Percentiles rank a stretch among this genome's conserved stretches.
Conservation (phyloP, 2,797 vertebrate species). For the Coregonus suidteri region DNA sequence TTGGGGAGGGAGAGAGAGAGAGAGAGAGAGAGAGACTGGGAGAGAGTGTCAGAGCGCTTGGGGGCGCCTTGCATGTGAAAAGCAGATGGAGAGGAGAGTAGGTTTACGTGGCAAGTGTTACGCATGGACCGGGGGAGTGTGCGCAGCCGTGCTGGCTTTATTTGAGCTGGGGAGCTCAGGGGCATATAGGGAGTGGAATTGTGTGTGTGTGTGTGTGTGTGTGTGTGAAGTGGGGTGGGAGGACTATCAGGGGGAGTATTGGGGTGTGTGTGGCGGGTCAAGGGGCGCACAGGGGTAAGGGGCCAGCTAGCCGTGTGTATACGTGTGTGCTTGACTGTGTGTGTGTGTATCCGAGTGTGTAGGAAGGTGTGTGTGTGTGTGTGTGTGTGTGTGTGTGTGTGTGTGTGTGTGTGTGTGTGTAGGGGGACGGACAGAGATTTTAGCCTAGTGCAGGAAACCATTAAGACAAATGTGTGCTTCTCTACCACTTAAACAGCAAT, state of each 20-base stretch:
- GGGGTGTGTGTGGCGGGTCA: neutral
- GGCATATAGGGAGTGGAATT: slow-evolving; percentile 40
- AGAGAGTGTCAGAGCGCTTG: slow-evolving; percentile 49
- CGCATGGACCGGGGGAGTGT: slow-evolving; percentile 61
- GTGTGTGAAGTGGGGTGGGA: neutral
- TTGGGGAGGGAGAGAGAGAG: slow-evolving; percentile 5
- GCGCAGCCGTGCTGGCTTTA: slow-evolving; percentile 62
- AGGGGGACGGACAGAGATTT: slow-evolving; percentile 35
- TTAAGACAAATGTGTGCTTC: slow-evolving; percentile 52
- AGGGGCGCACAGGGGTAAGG: slow-evolving; percentile 39
- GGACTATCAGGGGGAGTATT: neutral
- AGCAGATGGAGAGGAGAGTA: slow-evolving; percentile 80
- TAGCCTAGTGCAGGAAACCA: slow-evolving; percentile 59
- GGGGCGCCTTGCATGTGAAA: slow-evolving; percentile 78
- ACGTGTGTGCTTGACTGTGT: neutral
- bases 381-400: too few species aligned
- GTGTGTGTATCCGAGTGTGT: too few species aligned
- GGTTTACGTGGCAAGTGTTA: slow-evolving; percentile 83
- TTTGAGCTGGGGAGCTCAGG: slow-evolving; percentile 60
- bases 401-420: too few species aligned
- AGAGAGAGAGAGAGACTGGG: slow-evolving; percentile 28
- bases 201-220: slow-evolving; percentile 3
- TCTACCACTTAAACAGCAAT: slow-evolving; percentile 39
- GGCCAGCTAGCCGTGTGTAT: slow-evolving; percentile 41
- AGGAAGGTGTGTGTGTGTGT: neutral